Base-by-base conservation (phyloP, 2,113 vertebrate species). In the Brachypodius melanocephalos region DNA sequence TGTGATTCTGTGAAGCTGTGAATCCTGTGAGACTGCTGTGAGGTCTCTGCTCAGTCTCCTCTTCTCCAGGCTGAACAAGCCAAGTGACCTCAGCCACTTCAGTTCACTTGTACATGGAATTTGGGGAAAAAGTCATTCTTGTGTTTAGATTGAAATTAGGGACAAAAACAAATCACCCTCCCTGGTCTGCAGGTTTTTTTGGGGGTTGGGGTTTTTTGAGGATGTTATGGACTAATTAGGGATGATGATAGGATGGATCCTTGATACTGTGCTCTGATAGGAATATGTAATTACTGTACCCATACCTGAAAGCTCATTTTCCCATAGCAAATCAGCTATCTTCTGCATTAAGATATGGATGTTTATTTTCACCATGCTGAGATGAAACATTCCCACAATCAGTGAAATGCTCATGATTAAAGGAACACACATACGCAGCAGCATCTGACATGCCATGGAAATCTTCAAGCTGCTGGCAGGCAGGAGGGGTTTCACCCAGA, bases 301-400 rank as follows among this genome's bases (percentile, higher is more conserved):
- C 16, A 24, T 66, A 40, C 34, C 61, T 75, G 54, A 94, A 95
- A 91, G 61, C 19, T 78, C 31, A 65, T 85, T 66, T 72, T 88
- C 54, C 57, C 1, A 3, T 36, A 76, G 77, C 69, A 85, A 57
- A 36, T 82, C 75, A 77, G 10, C 22, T 69, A 29, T 43, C 32
- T 58, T 58, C 54, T 80, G 74, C 62, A 83, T 66, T 66, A 89
- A 85, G 58, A 85, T 65, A 87, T 7, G 25, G 46, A 63, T 34
- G 26, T 66, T 91, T 78, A 59, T 28, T 46, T 51, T 77, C 58
- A 79, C 26, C 59, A 58, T 38, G 42, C 9, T 48, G 63, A 32
- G 24, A 69, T 66, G 58, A 83, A 71, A 51, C 13, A 62, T 80
- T 83, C 31, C 34, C 18, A 83, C 45, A 57, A 40, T 69, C 78